Conservation (phyloP, 2,888 invertebrate genomes). For the Campoplex capitator region DNA sequence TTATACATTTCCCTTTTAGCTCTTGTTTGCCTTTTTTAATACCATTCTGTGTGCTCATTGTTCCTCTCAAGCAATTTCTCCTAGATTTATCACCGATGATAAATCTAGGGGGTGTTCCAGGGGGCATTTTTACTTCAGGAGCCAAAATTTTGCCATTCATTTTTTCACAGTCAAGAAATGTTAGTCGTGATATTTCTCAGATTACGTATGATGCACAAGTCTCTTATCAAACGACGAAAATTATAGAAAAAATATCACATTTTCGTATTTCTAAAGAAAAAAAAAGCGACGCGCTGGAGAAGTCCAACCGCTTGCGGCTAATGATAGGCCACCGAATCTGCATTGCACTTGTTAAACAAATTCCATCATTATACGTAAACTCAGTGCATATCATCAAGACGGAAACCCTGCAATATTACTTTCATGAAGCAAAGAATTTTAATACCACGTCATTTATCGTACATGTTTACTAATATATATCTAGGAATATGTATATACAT, state of each 20-base stretch:
- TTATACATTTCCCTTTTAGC: constrained; percentile 36
- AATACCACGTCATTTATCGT: constrained; percentile 33
- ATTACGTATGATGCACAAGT: background rate
- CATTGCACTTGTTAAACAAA: constrained; percentile 10
- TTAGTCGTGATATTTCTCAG: background rate
- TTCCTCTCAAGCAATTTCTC: constrained; percentile 42
- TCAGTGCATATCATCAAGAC: background rate
- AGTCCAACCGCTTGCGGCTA: background rate
- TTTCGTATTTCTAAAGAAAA: background rate
- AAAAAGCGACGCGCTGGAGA: background rate
- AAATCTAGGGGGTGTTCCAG: constrained; percentile 8
- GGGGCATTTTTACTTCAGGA: constrained; percentile 20
- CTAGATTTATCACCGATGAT: constrained; percentile 19
- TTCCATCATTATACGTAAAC: constrained; percentile 38
- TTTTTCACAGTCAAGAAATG: background rate
- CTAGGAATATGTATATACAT: background rate
- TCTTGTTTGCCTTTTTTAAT: constrained; percentile 26
- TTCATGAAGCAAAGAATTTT: constrained; percentile 41
- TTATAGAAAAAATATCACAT: too few relatives aligned
- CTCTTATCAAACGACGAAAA: too few relatives aligned
- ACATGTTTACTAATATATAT: constrained; percentile 49
- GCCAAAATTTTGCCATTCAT: constrained; percentile 12
- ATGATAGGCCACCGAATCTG: background rate
- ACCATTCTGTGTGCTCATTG: constrained; percentile 35
- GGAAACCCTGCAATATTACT: constrained; percentile 29